phyloP scores from a whole-genome alignment of 2,113 vertebrate genomes.

The Arizona elegans region DNA sequence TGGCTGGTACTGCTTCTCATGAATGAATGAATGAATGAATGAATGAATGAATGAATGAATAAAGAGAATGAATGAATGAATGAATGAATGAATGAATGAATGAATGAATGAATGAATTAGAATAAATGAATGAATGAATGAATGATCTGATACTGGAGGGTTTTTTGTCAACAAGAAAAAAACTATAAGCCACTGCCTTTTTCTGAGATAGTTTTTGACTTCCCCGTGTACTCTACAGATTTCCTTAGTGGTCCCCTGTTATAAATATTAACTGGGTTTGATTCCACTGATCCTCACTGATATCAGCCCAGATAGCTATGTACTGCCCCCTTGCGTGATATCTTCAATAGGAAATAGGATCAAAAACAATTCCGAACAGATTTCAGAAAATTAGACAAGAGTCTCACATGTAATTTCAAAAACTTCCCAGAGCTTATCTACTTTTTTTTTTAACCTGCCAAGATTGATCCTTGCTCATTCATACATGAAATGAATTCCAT shows the following conservation, averaged over 20 bases:
- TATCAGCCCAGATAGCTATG: background rate
- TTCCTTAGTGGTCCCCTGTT: background rate
- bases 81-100: background rate
- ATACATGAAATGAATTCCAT: background rate
- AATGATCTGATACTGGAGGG: background rate
- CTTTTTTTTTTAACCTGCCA: background rate
- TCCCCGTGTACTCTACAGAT: background rate
- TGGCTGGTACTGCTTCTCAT: background rate
- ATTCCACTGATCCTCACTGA: background rate
- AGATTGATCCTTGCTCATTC: background rate
- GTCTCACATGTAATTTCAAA: background rate
- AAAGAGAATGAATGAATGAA: background rate
- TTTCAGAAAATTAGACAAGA: background rate
- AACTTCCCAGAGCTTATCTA: background rate
- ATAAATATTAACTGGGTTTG: background rate
- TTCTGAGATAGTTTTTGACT: background rate
- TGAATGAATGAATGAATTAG: background rate
- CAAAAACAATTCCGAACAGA: background rate
- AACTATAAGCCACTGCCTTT: background rate
- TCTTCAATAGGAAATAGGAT: background rate
- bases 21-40: background rate
- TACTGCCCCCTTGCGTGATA: background rate
- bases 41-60: background rate
- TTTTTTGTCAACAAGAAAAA: background rate
- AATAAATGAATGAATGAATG: background rate